Conservation (phyloP, 2,113 vertebrate genomes). For the Meleagris gallopavo region DNA sequence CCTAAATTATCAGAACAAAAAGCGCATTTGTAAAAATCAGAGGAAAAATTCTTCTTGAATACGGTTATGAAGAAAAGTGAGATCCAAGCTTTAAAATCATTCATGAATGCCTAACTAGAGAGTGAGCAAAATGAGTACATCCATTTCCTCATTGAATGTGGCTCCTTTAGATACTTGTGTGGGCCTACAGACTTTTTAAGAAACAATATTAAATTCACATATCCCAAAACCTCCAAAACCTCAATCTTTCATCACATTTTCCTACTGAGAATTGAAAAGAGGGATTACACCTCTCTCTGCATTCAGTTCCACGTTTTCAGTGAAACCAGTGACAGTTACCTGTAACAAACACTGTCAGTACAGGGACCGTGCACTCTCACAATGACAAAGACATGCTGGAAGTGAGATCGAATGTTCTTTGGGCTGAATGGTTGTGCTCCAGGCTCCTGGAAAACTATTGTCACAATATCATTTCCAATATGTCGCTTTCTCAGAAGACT, state of each 20-base stretch:
- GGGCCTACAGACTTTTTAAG: not conserved
- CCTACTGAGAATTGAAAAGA: not conserved
- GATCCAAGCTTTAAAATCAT: not conserved
- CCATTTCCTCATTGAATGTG: accelerated
- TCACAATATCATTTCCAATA: constrained; percentile 97
- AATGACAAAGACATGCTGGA: constrained; percentile 95
- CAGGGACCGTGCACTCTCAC: constrained; percentile 90
- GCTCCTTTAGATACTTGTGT: accelerated
- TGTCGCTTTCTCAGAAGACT: constrained; percentile 95
- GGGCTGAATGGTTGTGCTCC: constrained; percentile 94
- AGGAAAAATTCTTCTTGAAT: not conserved
- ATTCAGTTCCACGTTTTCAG: accelerated
- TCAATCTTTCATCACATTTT: not conserved
- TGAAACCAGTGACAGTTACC: constrained; percentile 68
- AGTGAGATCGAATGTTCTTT: constrained; percentile 94
- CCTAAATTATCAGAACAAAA: not conserved
- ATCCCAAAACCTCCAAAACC: not conserved
- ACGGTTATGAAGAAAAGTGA: not conserved
- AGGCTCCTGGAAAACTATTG: constrained; percentile 97
- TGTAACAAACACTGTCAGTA: constrained; percentile 93
- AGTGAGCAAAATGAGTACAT: not conserved
- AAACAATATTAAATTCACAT: not conserved
- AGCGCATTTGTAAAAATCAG: not conserved
- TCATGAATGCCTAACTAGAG: not conserved
- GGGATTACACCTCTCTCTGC: not conserved